phyloP scores from a whole-genome alignment of 2,113 vertebrate genomes.

The Burhinus oedicnemus region DNA sequence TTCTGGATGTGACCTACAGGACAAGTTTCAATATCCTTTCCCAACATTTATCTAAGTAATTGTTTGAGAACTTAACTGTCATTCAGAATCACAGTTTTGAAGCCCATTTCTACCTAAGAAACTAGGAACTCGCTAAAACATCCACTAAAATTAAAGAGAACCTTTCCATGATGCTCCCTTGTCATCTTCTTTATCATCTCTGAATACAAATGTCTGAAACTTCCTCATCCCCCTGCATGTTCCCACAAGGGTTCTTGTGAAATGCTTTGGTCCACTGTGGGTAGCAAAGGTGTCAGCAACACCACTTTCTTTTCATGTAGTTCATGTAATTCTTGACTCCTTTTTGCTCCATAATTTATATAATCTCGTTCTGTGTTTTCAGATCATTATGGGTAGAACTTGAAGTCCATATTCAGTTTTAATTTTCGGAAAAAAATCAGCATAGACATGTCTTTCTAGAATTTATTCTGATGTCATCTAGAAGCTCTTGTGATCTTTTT shows the following conservation, averaged over 20 bases:
- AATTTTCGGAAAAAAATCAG: neutral
- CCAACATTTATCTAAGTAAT: neutral
- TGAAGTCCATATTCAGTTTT: neutral
- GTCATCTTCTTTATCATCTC: neutral
- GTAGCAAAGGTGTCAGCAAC: neutral
- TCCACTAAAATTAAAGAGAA: neutral
- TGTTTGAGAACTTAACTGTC: neutral
- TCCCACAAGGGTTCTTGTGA: neutral
- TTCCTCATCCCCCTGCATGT: neutral
- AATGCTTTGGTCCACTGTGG: neutral
- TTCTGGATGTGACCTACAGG: neutral
- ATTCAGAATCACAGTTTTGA: neutral
- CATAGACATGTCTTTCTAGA: neutral
- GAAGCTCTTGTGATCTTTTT: neutral
- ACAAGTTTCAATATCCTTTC: neutral
- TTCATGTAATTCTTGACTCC: neutral
- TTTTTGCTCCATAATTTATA: neutral
- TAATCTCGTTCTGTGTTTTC: neutral
- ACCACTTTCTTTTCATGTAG: neutral
- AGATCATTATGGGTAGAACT: neutral
- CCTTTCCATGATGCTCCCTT: neutral
- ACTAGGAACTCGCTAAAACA: neutral
- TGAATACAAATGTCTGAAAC: neutral
- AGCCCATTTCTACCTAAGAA: neutral
- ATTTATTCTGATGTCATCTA: neutral